These are phyloP conservation scores for Oceanodroma leucorhoa DNA, from an alignment of 2,797 vertebrate genomes.

Conservation along the genomic window DNA sequence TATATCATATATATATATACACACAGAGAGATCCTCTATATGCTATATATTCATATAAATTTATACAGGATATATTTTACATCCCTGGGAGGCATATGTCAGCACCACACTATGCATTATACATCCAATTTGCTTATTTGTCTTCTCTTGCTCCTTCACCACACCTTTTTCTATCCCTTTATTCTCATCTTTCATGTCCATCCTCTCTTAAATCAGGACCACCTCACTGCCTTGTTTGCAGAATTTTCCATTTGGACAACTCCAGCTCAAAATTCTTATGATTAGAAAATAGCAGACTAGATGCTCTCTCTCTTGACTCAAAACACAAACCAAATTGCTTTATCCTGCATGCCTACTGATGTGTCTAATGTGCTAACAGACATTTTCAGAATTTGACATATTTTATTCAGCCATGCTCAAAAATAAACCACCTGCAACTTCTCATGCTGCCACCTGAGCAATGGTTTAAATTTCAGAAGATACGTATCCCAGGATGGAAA, in stretches of 20 bases:
- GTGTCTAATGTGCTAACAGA: neutral
- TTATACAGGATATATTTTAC: neutral
- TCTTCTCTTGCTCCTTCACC: neutral
- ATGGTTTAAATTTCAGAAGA: neutral
- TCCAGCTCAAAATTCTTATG: neutral
- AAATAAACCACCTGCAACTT: neutral
- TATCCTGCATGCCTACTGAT: neutral
- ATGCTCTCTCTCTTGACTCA: neutral
- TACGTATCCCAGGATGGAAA: neutral
- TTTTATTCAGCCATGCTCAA: neutral
- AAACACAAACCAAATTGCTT: neutral
- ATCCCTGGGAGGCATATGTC: neutral
- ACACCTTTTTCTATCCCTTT: neutral
- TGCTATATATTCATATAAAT: neutral
- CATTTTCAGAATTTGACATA: neutral
- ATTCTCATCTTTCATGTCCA: neutral
- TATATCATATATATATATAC: too few relatives aligned
- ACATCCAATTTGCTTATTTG: neutral
- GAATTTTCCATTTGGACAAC: neutral
- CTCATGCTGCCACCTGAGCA: neutral
- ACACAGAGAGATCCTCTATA: neutral
- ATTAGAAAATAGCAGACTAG: neutral
- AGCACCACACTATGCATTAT: neutral
- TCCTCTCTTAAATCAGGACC: neutral
- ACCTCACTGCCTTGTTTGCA: neutral